phyloP scores from a whole-genome alignment of 2,888 invertebrate genomes.

The Eristalis pertinax region DNA sequence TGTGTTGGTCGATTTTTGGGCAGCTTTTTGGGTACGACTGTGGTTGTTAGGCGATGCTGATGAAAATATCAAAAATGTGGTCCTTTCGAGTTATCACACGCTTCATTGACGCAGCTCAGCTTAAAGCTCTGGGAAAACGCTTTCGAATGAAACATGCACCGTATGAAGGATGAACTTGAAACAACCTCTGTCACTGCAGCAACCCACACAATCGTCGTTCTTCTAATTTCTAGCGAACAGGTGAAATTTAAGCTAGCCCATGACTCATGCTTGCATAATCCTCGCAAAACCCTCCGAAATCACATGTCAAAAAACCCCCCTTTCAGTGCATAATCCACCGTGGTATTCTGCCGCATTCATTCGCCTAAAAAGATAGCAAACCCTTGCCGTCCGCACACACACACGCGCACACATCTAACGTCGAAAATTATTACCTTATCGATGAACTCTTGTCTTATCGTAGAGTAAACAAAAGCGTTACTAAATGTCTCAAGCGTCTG shows the following conservation, averaged over 20 bases:
- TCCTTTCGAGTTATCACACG: too few species aligned
- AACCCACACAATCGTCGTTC: not conserved
- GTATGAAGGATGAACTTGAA: too few species aligned
- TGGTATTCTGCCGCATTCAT: not conserved
- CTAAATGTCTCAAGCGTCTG: not conserved
- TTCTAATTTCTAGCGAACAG: not conserved
- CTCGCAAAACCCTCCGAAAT: not conserved
- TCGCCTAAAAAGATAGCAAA: not conserved
- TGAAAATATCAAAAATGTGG: too few species aligned
- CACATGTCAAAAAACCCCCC: slow-evolving; percentile 21
- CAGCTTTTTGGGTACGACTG: too few species aligned
- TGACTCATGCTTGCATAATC: not conserved
- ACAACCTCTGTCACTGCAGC: not conserved
- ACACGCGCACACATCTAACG: not conserved
- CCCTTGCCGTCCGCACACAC: not conserved
- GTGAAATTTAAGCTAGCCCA: not conserved
- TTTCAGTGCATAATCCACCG: not conserved
- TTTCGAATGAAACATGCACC: too few species aligned
- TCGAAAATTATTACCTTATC: slow-evolving; percentile 5
- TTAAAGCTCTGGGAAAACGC: too few species aligned
- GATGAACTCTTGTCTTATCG: slow-evolving; percentile 16
- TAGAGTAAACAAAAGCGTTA: slow-evolving; percentile 22
- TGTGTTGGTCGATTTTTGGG: not conserved
- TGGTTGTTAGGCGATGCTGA: too few species aligned
- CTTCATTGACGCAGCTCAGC: too few species aligned